Base-by-base conservation (phyloP, 2,797 vertebrate genomes). In the Hippocampus kuda region DNA sequence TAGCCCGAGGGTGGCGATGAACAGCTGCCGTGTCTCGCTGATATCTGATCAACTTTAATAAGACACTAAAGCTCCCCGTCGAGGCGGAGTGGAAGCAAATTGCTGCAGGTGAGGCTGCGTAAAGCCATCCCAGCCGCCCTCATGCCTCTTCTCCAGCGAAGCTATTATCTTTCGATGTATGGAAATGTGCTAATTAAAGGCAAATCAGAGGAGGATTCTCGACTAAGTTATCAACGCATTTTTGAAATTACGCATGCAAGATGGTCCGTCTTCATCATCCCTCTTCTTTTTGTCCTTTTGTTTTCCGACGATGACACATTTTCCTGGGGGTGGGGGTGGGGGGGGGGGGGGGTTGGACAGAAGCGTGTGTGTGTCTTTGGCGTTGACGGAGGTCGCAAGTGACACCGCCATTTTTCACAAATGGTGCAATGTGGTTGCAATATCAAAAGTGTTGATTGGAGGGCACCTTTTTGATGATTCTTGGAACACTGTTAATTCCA, bases 121-220 rank as follows among this genome's bases (percentile, higher is more conserved):
- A 26, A 34, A 34, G 13, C 57, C 57, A 60, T 16, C 12, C 24
- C 54, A 6, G 13, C 24, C 26, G 24, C 24, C 56, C 5, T 38
- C 7, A 12, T 12, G 24, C n/a, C 44, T 70, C 66, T 69, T 57
- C 76, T 74, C 73, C 61, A 34, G 72, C 85, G 73, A 78, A 78
- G 77, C 71, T 80, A 78, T 81, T 80, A 68, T 61, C 70, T 75
- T 81, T 73, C 70, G 56, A 77, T 75, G 75, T 75, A 72, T 79
- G 77, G 64, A 81, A 83, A 75, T 77, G 64, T 76, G 68, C 70
- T 79, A 78, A 87, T 84, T 77, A 85, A 78, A 76, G 71, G 22
- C 68, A 75, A 83, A 72, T 76, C 77, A 77, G 70, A 71, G 59
- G 77, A 68, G 82, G 70, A 73, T 76, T 65, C 41, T 24, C 9